Base-by-base conservation (phyloP, 1,140 invertebrate species). In the Anastatus disparis region DNA sequence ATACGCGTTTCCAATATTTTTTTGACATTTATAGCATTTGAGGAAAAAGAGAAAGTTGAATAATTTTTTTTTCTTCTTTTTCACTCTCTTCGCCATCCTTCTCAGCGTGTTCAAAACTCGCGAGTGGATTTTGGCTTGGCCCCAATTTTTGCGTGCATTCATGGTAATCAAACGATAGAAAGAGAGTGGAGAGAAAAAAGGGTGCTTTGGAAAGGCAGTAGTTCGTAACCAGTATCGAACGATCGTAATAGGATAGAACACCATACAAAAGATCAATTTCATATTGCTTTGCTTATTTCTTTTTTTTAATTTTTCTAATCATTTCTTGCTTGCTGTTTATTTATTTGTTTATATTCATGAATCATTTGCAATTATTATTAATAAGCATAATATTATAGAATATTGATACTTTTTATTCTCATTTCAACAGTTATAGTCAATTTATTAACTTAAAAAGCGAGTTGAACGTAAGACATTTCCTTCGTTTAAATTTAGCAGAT, bases 111-210 rank as follows among this genome's bases (percentile, higher is more conserved):
- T 53, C 22, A 42, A 55, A 65, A 65, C 35, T 53, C 26, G 27
- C 31, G 24, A 64, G 44, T 27, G 58, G 38, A 55, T 65, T 65
- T 53, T 65, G 63, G 63, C 63, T 53, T 53, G 27, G 50, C 3
- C 35, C 50, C 63, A 65, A 53, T 55, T 65, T 64, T 42, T 31
- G 61, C 46, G 22, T 50, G 44, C 44, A 50, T 29, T 63, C 44
- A 29, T 12, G 29, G 61, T 29, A 63, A 50, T 50, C 44, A 50
- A 26, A 13, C 31, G 27, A 12, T 1, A 35, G 31, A n/a, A n/a
- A n/a, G n/a, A n/a, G n/a, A n/a, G n/a, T n/a, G n/a, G n/a, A n/a
- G 29, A 63, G 27, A 50, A 26, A 12, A 7, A 13, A 26, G 24
- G n/a, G 15, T 46, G 46, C 15, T 20, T 27, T 6, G 40, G 59